Evolutionary conservation across 1,140 invertebrate species (phyloP).

Genomic region (Daktulosphaira vitifoliae): DNA sequence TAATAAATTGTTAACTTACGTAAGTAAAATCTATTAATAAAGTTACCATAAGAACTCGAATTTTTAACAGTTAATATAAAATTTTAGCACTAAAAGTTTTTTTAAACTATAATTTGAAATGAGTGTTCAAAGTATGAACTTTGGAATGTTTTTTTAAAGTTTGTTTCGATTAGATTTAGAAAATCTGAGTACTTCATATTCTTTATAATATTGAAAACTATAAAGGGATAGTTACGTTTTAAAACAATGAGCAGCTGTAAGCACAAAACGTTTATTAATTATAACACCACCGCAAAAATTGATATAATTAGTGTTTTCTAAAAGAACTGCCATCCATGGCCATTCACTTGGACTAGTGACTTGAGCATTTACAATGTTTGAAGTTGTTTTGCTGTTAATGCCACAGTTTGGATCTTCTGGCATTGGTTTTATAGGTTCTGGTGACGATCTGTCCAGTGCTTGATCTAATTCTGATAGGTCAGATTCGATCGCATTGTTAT

Average conservation of each 20-base stretch:
- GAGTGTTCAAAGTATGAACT: too few species aligned
- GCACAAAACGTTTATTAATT: conserved; percentile 59
- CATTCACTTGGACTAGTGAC: conserved; percentile 63
- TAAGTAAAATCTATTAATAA: too few species aligned
- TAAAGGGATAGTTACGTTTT: too few species aligned
- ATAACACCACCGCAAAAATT: conserved; percentile 64
- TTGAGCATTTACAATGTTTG: conserved; percentile 62
- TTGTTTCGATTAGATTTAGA: too few species aligned
- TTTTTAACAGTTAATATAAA: too few species aligned
- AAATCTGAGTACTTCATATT: too few species aligned
- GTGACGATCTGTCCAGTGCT: neutral
- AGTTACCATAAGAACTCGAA: too few species aligned
- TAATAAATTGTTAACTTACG: too few species aligned
- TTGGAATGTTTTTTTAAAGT: too few species aligned
- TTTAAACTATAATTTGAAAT: too few species aligned
- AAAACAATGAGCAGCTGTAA: conserved; percentile 80
- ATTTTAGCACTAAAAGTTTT: too few species aligned
- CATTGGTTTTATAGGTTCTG: conserved; percentile 9
- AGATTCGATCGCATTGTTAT: neutral
- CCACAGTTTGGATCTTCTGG: conserved; percentile 45
- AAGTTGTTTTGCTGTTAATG: conserved; percentile 64
- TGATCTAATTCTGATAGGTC: conserved; percentile 5
- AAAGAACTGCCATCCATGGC: conserved; percentile 70
- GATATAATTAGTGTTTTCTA: conserved; percentile 70
- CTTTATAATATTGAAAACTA: too few species aligned